Percentiles rank a stretch among this genome's conserved stretches.
Evolutionary conservation across 2,113 vertebrate genomes (phyloP).

Genomic region (Fulica atra): DNA sequence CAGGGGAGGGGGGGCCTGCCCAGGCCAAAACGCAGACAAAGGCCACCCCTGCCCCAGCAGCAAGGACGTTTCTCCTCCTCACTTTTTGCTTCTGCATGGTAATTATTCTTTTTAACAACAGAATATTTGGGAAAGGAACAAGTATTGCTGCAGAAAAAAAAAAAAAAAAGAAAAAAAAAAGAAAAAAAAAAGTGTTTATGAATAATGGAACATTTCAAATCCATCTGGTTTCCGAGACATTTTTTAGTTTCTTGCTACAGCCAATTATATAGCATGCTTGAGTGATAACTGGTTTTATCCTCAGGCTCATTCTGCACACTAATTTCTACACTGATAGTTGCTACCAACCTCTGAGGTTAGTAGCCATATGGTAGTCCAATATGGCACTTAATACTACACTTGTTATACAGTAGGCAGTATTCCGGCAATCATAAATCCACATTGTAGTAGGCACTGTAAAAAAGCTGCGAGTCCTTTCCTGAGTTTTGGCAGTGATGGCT

Average conservation of each 20-base stretch:
- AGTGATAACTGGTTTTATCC: conserved; percentile 85
- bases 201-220: conserved; percentile 89
- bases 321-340: conserved; percentile 83
- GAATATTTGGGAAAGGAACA: conserved; percentile 79
- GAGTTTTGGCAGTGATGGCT: conserved; percentile 60
- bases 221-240: conserved; percentile 85
- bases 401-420: conserved; percentile 76
- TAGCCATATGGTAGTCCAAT: conserved; percentile 86
- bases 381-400: conserved; percentile 79
- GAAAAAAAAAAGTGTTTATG: conserved; percentile 76
- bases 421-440: conserved; percentile 76
- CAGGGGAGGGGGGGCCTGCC: background rate
- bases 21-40: background rate
- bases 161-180: conserved; percentile 41
- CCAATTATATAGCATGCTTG: conserved; percentile 86
- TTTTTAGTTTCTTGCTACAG: conserved; percentile 81
- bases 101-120: conserved; percentile 71
- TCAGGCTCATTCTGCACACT: conserved; percentile 82
- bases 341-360: conserved; percentile 84
- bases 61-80: conserved; percentile 21
- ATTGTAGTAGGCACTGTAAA: conserved; percentile 69
- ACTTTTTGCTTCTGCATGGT: conserved; percentile 50
- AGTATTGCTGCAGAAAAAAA: conserved; percentile 71
- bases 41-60: background rate
- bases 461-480: conserved; percentile 41